phyloP scores from a whole-genome alignment of 1,140 invertebrate genomes.

The Temnothorax nylanderi region DNA sequence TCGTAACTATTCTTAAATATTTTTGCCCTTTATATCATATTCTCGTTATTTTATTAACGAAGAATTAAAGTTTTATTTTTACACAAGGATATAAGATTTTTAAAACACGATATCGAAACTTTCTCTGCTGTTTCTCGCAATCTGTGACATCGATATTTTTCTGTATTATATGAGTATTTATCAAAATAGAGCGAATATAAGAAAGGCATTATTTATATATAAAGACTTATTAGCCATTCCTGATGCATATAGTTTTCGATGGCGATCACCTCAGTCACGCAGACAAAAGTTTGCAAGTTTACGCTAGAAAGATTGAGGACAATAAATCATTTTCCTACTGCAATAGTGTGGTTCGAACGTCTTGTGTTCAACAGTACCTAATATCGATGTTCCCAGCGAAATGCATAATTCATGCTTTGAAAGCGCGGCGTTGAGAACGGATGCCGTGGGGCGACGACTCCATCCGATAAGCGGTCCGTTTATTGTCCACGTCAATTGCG shows the following conservation, averaged over 20 bases:
- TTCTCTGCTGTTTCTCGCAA: neutral
- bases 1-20: neutral
- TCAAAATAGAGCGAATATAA: neutral
- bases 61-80: too few species aligned
- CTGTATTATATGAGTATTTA: neutral
- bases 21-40: neutral
- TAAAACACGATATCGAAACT: neutral
- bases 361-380: conserved; percentile 20
- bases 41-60: neutral
- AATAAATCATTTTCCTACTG: conserved; percentile 57
- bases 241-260: neutral
- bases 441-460: conserved; percentile 14
- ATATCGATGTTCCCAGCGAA: conserved; percentile 51
- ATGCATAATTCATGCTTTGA: conserved; percentile 67
- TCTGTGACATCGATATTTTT: neutral
- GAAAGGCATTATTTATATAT: neutral
- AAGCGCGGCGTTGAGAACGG: neutral
- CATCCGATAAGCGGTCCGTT: conserved; percentile 35
- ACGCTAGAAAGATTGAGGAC: neutral
- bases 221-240: conserved; percentile 15
- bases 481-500: conserved; percentile 33
- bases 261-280: neutral
- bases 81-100: too few species aligned
- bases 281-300: conserved; percentile 44
- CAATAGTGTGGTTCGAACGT: conserved; percentile 15